Evolutionary conservation across 2,113 vertebrate species (phyloP).

Genomic region (Podarcis muralis): DNA sequence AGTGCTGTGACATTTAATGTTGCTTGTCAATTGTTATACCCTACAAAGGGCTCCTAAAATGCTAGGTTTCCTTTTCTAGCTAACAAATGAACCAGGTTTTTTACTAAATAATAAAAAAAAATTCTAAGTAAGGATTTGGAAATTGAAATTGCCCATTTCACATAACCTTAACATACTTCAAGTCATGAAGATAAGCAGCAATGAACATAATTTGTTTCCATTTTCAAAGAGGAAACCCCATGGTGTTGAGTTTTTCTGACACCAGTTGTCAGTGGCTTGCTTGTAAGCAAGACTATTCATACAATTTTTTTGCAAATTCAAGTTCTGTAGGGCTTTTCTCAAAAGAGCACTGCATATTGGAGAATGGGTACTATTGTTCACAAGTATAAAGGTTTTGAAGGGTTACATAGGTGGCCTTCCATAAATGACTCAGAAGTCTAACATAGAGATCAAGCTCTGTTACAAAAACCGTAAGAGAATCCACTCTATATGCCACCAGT

Average conservation of each 20-base stretch:
- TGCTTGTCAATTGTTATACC: slow-evolving; percentile 45
- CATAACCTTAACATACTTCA: slow-evolving; percentile 22
- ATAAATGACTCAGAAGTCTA: background rate
- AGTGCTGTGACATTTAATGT: slow-evolving; percentile 46
- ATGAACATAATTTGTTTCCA: background rate
- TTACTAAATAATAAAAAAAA: slow-evolving; percentile 17
- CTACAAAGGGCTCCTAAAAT: slow-evolving; percentile 60
- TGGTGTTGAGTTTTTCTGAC: slow-evolving; percentile 20
- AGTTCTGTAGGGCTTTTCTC: slow-evolving; percentile 44
- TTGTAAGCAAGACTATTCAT: slow-evolving; percentile 46
- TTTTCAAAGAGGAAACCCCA: slow-evolving; percentile 11
- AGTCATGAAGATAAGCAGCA: slow-evolving; percentile 29
- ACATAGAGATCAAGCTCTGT: background rate
- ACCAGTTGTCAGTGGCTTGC: slow-evolving; percentile 44
- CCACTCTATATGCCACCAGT: slow-evolving; percentile 3
- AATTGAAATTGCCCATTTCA: slow-evolving; percentile 47
- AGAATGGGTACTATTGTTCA: slow-evolving; percentile 26
- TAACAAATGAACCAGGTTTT: slow-evolving; percentile 62
- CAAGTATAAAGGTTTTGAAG: slow-evolving; percentile 4
- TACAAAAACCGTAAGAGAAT: background rate
- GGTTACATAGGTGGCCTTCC: background rate
- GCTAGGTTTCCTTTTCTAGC: slow-evolving; percentile 46
- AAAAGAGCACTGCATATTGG: slow-evolving; percentile 40
- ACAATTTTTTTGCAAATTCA: slow-evolving; percentile 56
- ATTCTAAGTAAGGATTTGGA: slow-evolving; percentile 55